Evolutionary conservation across 2,888 invertebrate species (phyloP), one percentile per base, ranked within the genome.

Genomic region (Helicoverpa assulta): DNA sequence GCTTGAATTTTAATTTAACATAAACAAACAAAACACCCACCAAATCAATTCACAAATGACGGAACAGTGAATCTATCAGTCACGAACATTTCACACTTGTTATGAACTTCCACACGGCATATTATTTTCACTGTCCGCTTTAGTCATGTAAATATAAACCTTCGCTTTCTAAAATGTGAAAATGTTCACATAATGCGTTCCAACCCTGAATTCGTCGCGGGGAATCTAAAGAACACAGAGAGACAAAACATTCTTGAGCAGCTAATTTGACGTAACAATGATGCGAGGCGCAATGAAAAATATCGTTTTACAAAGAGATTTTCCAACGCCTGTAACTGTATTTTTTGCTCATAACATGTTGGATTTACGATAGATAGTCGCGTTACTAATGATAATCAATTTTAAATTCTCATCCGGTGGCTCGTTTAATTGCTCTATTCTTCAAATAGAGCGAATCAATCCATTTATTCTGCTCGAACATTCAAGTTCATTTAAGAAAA

Each of bases 91-190:
- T 89, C 87, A 90, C 89, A 86, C 85, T 78, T 75, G 79, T 88
- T 88, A 88, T 81, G 80, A 85, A 80, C 78, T 82, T 85, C 80
- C 85, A 82, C 78, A 76, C 74, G 62, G 37, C 64, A 83, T 76
- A 83, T 82, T 85, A 82, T 86, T 86, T 87, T 86, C 86, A 82
- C 87, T 83, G 84, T 73, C 71, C 82, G 85, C 89, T 88, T 90
- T 89, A 84, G 87, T 88, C 85, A 93, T 92, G 93, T 92, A 90
- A 93, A 94, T 93, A 90, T 83, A 87, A 88, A 92, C 92, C 91
- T 93, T 94, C 94, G 91, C 94, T 95, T 95, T 95, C 95, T 94
- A 94, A 95, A 94, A 93, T 91, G 91, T 92, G 91, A 93, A 92
- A 94, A 90, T 89, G 86, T 85, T 80, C 85, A 87, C 83, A 83